phyloP scores from a whole-genome alignment of 1,140 invertebrate genomes.

The Halictus rubicundus region DNA sequence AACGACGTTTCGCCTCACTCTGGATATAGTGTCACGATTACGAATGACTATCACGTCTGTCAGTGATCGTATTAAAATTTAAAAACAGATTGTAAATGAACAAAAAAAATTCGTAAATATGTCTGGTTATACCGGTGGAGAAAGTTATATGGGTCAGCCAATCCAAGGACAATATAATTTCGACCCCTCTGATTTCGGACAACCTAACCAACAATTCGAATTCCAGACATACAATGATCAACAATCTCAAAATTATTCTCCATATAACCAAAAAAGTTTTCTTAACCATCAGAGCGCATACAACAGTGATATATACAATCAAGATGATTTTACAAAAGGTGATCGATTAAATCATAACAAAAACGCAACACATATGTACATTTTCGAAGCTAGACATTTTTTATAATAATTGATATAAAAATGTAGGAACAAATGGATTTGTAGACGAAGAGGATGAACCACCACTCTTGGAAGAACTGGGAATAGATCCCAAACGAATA shows the following conservation, averaged over 20 bases:
- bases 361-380: too few relatives aligned
- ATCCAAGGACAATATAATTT: slow-evolving; percentile 73
- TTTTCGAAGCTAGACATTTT: not conserved
- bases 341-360: not conserved
- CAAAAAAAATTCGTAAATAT: slow-evolving; percentile 46
- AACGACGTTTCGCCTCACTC: too few relatives aligned
- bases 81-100: not conserved
- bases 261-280: slow-evolving; percentile 69
- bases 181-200: slow-evolving; percentile 71
- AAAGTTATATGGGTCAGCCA: slow-evolving; percentile 72
- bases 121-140: slow-evolving; percentile 71
- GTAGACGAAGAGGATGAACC: slow-evolving; percentile 2
- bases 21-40: too few relatives aligned
- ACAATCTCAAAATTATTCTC: slow-evolving; percentile 64
- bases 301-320: slow-evolving; percentile 63
- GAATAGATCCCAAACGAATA: slow-evolving; percentile 96
- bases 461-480: slow-evolving; percentile 92
- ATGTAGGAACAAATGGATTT: slow-evolving; percentile 1
- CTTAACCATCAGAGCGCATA: slow-evolving; percentile 73
- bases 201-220: slow-evolving; percentile 78
- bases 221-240: slow-evolving; percentile 74
- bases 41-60: too few relatives aligned
- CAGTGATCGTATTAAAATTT: too few relatives aligned
- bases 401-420: not conserved
- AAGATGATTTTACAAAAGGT: slow-evolving; percentile 74